These are phyloP conservation scores for Cryptomyrus ogoouensis DNA, from an alignment of 2,113 vertebrate species.

Conservation along the genomic window DNA sequence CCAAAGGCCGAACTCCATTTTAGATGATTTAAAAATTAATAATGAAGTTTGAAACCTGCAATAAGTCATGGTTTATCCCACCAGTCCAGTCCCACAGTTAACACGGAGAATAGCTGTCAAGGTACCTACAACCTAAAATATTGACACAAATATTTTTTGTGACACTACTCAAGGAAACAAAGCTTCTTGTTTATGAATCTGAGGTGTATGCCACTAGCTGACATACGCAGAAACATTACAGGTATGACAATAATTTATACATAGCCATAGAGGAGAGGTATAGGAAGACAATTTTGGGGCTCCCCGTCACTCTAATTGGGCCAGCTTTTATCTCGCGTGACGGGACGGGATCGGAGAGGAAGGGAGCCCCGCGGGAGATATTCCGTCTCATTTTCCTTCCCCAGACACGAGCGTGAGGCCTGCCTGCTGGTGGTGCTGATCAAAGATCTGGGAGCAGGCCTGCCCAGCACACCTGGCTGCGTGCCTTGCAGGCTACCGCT, in stretches of 20 bases:
- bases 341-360: constrained; percentile 41
- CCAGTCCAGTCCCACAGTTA: neutral
- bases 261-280: neutral
- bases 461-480: constrained; percentile 34
- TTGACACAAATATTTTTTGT: neutral
- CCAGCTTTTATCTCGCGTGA: constrained; percentile 58
- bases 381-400: constrained; percentile 50
- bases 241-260: neutral
- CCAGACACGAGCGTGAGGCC: constrained; percentile 50
- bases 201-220: neutral
- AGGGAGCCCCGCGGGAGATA: constrained; percentile 51
- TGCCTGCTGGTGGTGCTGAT: constrained; percentile 51
- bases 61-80: too few species aligned
- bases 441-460: constrained; percentile 53
- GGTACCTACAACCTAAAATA: neutral
- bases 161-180: neutral
- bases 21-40: neutral
- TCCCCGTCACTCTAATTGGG: constrained; percentile 35
- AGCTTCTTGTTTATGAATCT: neutral
- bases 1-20: neutral
- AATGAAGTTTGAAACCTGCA: neutral
- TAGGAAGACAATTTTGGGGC: neutral
- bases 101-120: neutral
- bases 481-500: constrained; percentile 30
- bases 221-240: neutral